Conservation (phyloP, 2,888 invertebrate species). For the Limnephilus marmoratus region DNA sequence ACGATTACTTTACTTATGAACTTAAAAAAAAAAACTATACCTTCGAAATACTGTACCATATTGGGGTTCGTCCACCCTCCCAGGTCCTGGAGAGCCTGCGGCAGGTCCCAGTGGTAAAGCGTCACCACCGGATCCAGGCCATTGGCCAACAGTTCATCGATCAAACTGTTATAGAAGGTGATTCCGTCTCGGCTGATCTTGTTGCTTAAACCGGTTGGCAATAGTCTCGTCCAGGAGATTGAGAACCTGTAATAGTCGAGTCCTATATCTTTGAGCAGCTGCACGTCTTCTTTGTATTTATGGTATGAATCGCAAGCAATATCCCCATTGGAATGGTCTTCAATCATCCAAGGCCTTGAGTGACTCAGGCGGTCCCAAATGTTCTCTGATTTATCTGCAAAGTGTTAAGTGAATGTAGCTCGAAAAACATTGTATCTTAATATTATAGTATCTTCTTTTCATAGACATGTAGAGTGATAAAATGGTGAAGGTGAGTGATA, state of each 20-base stretch:
- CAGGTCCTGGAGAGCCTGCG: conserved; percentile 74
- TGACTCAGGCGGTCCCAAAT: conserved; percentile 84
- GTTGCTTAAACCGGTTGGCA: conserved; percentile 77
- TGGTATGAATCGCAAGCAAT: conserved; percentile 83
- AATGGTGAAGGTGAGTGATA: too few relatives aligned
- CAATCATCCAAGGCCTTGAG: conserved; percentile 74
- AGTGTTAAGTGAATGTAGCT: background rate
- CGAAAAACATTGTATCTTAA: too few relatives aligned
- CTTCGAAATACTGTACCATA: conserved; percentile 75
- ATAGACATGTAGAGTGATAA: too few relatives aligned
- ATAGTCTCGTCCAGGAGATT: conserved; percentile 81
- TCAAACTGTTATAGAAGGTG: conserved; percentile 79
- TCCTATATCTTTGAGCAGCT: conserved; percentile 76
- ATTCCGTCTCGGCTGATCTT: conserved; percentile 71
- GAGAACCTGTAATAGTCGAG: conserved; percentile 80
- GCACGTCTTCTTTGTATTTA: conserved; percentile 79
- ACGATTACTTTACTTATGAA: background rate
- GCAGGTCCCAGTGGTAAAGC: conserved; percentile 83
- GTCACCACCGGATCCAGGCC: conserved; percentile 80
- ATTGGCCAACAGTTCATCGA: conserved; percentile 76
- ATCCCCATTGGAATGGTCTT: conserved; percentile 78
- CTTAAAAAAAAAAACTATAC: conserved; percentile 64
- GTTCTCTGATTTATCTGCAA: conserved; percentile 79
- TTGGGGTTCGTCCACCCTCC: conserved; percentile 78
- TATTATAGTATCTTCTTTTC: too few relatives aligned